Evolutionary conservation across 2,797 vertebrate species (phyloP), one percentile per base, ranked within the genome.

Genomic region (Enteromius anoplus): DNA sequence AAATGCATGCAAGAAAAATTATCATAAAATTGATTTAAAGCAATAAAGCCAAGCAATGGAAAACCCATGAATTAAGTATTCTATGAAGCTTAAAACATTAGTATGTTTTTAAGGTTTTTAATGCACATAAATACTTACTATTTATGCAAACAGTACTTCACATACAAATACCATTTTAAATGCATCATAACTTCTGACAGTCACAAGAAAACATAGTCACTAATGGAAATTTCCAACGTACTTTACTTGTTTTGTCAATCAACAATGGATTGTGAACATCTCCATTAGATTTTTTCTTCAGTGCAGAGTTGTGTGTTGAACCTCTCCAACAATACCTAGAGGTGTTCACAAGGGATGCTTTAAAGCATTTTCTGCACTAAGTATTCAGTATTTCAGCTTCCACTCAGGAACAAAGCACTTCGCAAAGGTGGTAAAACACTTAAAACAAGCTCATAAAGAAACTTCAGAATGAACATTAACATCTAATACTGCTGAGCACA

Each of bases 351-450:
- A 65, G 0, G 45, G 29, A 29, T 23, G 12, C 4, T 51, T 55
- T 15, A 15, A 29, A 29, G 60, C 12, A 62, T 62, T 29, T 68
- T 53, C n/a, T 26, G 34, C 15, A 66, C 45, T n/a, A 40, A 51
- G 32, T 49, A 11, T 68, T 14, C 64, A 40, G 19, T 5, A 21
- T 79, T 42, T 19, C 23, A 47, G 19, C 26, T 29, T 47, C 29
- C 32, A 69, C n/a, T 40, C 37, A 68, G 12, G n/a, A 40, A 75
- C 34, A 75, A 12, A 45, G 15, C 14, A 53, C 66, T 23, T 42
- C 4, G 9, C n/a, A 69, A 29, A 58, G 49, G 34, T 80, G 78
- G 32, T 69, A 29, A 69, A 37, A 69, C 49, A 80, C 65, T 69
- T 55, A 21, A 69, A 79, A 69, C 3, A 0, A 55, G 47, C 42